phyloP scores from a whole-genome alignment of 2,113 vertebrate species.

The Etheostoma spectabile region DNA sequence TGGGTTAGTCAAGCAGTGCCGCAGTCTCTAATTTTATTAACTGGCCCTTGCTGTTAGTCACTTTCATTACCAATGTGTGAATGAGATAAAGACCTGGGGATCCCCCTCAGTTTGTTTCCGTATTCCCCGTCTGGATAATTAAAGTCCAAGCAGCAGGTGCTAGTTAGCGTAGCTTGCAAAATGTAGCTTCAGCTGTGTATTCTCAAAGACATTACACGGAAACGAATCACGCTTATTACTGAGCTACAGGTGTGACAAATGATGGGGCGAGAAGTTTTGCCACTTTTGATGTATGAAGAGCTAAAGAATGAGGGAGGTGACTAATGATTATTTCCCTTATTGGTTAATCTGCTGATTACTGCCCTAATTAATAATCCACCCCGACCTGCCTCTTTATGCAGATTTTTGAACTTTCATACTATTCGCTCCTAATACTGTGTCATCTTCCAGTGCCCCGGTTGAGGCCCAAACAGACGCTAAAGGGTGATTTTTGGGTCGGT shows the following conservation, averaged over 20 bases:
- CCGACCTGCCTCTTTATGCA: no score
- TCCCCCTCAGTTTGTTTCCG: slow-evolving; percentile 40
- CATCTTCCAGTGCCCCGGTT: no score
- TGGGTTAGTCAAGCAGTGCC: slow-evolving; percentile 20
- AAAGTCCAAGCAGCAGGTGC: slow-evolving; percentile 65
- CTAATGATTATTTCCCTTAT: slow-evolving; percentile 5
- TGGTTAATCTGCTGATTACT: background rate
- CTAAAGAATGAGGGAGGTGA: background rate
- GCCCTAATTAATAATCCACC: background rate
- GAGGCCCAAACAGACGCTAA: no score
- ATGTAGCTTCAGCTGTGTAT: slow-evolving; percentile 38
- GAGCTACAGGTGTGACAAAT: background rate
- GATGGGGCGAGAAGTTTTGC: background rate
- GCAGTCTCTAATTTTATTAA: slow-evolving; percentile 41
- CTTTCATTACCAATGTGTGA: slow-evolving; percentile 50
- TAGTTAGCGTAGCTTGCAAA: slow-evolving; percentile 50
- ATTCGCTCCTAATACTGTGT: no score
- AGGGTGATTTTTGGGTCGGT: no score
- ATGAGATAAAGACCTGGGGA: slow-evolving; percentile 51
- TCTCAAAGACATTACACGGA: slow-evolving; percentile 16
- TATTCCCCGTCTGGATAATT: slow-evolving; percentile 70
- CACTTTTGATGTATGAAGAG: background rate
- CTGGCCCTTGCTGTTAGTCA: slow-evolving; percentile 23
- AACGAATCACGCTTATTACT: background rate
- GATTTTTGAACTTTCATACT: no score